Conservation (phyloP, 2,797 vertebrate species). For the Leptatherina wallacei region DNA sequence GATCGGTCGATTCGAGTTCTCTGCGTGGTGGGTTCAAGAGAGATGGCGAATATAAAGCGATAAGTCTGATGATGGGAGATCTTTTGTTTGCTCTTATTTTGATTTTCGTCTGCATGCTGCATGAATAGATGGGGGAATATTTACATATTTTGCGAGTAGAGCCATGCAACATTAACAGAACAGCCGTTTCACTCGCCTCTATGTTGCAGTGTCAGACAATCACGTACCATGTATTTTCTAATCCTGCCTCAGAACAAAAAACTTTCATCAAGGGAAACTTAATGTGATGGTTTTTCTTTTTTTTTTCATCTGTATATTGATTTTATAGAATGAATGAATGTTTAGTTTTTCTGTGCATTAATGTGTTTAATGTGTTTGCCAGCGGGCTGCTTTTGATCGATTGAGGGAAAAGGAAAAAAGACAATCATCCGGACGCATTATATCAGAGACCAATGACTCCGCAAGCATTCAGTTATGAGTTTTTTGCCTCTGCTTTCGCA, state of each 20-base stretch:
- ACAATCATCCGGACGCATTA: conserved; percentile 63
- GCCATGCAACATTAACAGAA: conserved; percentile 3
- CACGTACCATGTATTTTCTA: conserved; percentile 40
- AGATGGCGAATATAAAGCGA: conserved; percentile 1
- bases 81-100: conserved; percentile 19
- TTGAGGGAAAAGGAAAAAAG: conserved; percentile 43
- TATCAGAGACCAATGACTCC: conserved; percentile 54
- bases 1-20: too few species aligned
- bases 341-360: conserved; percentile 45
- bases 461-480: conserved; percentile 31
- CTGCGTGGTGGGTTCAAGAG: neutral
- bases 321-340: conserved; percentile 39
- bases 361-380: conserved; percentile 55
- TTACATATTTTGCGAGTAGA: conserved; percentile 16
- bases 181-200: conserved; percentile 24
- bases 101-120: conserved; percentile 66
- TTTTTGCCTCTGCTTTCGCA: conserved; percentile 39
- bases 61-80: neutral
- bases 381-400: conserved; percentile 37
- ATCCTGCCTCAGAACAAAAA: conserved; percentile 25
- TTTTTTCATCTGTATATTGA: conserved; percentile 48
- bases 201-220: conserved; percentile 67
- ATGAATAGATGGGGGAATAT: conserved; percentile 34
- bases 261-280: conserved; percentile 23
- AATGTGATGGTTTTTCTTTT: conserved; percentile 28